Evolutionary conservation across 2,888 invertebrate species (phyloP), one percentile per base, ranked within the genome.

Genomic region (Limenitis camilla): DNA sequence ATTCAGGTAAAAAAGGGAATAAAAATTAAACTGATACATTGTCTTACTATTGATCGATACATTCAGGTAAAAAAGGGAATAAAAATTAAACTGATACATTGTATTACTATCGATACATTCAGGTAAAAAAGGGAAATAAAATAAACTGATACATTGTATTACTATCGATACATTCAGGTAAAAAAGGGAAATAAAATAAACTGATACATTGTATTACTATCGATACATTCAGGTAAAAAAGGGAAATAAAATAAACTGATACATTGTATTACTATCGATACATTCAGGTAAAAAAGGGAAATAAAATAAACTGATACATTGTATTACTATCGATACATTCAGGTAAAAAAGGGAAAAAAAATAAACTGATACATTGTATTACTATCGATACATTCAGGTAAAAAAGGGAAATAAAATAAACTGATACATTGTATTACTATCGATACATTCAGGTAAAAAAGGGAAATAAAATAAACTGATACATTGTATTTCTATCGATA

Each of bases 401-500:
- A n/a, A 8, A 10, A 2, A n/a, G n/a, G n/a, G n/a, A n/a, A 41
- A 1, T 28, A 31, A 42, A 42, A 30, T 31, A 31, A 5, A 8
- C 8, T 33, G 11, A 8, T 7, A 19, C 7, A 19, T 19, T 19
- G 19, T 19, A 19, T 19, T 19, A 2, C 19, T 19, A 19, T 2
- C 19, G 19, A 19, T 19, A 19, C 3, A 19, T 19, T 35, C n/a
- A 33, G 33, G 33, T n/a, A n/a, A n/a, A 8, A 10, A 2, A 8
- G 8, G 8, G n/a, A n/a, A n/a, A 5, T 1, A 9, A 36, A 36
- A 10, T n/a, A 36, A 6, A 7, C 0, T 10, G n/a, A n/a, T 35
- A 83, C 85, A 82, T 62, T 78, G 78, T 49, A 94, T 90, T 60
- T 94, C 94, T 49, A 91, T 90, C 0, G 95, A 93, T 56, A 94